Evolutionary conservation across 2,113 vertebrate genomes (phyloP), one percentile per base, ranked within the genome.

Genomic region (Gulo gulo): DNA sequence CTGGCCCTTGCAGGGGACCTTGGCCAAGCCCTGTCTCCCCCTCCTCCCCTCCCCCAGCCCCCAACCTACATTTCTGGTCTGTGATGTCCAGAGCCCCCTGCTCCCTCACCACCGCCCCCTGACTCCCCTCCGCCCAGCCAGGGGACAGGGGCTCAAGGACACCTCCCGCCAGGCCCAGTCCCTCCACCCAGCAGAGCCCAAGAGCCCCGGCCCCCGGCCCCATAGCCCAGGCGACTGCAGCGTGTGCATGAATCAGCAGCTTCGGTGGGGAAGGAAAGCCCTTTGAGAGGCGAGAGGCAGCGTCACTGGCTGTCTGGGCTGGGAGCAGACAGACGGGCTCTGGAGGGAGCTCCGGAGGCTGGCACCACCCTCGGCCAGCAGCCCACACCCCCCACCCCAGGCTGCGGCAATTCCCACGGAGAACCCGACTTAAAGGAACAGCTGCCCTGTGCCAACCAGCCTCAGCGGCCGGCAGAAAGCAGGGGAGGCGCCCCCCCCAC

Each of bases 351-450:
- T 4, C 57, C 0, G 6, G 10, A 14, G 52, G 39, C 78, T 4
- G 57, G 87, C 42, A 42, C 50, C 79, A 18, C 95, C 92, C 85
- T 4, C 26, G 14, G 65, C 91, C 85, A 29, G 74, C 63, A 45
- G 24, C 45, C 74, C 91, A 10, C 81, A 11, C 42, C 63, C 63
- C 73, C 55, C 18, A 13, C 36, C 20, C n/a, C 14, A 6, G 59
- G 88, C 96, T 95, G 91, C 76, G 1, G 93, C 88, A 88, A 11
- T 63, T 71, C 90, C 93, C 94, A 13, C 0, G 36, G 87, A 91
- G 94, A 87, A 50, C 15, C 63, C 2, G 7, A 39, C 42, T 98
- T 98, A 98, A 98, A 98, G 97, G 92, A 20, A 63, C 97, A 94
- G 97, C 34, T 0, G 26, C 81, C 24, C 24, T 16, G 16, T 6